phyloP scores from a whole-genome alignment of 2,113 vertebrate species.

The Coregonus clupeaformis region DNA sequence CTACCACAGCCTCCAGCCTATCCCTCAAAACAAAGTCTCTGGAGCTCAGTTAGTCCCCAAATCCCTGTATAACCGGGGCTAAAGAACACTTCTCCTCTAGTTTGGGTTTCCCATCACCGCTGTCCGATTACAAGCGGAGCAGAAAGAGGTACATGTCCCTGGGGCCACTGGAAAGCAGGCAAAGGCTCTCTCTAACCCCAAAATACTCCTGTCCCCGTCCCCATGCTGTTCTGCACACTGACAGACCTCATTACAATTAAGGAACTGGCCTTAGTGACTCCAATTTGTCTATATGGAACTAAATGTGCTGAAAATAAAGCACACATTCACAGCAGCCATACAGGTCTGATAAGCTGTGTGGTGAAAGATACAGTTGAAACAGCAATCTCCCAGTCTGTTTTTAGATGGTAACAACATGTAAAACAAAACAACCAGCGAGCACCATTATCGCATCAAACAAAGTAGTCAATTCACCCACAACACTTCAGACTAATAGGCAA shows the following conservation, averaged over 20 bases:
- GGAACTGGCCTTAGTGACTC: conserved; percentile 20
- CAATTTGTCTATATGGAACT: conserved; percentile 22
- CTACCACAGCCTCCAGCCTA: conserved; percentile 6
- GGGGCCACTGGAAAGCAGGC: conserved; percentile 31
- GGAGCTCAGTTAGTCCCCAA: conserved; percentile 35
- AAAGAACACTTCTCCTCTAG: conserved; percentile 14
- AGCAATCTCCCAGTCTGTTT: too few relatives aligned
- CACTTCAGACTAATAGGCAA: too few relatives aligned
- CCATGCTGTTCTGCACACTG: conserved; percentile 20
- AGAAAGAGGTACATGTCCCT: conserved; percentile 33
- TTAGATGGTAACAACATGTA: too few relatives aligned
- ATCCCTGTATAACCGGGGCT: conserved; percentile 20
- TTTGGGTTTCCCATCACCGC: conserved; percentile 2
- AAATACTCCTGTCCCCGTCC: conserved; percentile 13
- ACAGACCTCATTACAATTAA: conserved; percentile 45
- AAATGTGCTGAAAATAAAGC: neutral
- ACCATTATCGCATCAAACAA: too few relatives aligned
- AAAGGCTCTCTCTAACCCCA: conserved; percentile 19
- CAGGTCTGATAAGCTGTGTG: too few relatives aligned
- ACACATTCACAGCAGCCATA: too few relatives aligned
- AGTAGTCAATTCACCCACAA: too few relatives aligned
- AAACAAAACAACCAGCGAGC: too few relatives aligned
- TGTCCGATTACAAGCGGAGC: conserved; percentile 42
- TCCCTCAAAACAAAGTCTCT: conserved; percentile 27
- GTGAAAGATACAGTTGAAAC: too few relatives aligned